These are phyloP conservation scores for Monomorium pharaonis DNA, from an alignment of 1,140 invertebrate species.

Conservation along the genomic window DNA sequence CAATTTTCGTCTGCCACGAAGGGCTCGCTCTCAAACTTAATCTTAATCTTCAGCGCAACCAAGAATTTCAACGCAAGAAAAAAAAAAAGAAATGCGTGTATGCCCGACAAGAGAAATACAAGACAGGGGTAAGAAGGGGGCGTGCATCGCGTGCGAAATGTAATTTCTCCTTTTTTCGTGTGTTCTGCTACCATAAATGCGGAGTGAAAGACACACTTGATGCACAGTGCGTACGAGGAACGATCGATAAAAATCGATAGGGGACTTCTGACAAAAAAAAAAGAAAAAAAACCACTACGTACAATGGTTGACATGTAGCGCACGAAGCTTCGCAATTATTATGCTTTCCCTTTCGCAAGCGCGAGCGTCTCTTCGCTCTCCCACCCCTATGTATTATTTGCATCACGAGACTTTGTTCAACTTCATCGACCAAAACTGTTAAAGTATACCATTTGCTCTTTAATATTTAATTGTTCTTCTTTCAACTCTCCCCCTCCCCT, in stretches of 20 bases:
- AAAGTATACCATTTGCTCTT: conserved; percentile 40
- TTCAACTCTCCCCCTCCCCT: background rate
- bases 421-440: conserved; percentile 49
- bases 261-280: conserved; percentile 41
- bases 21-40: conserved; percentile 4
- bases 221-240: conserved; percentile 9
- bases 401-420: conserved; percentile 46
- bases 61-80: conserved; percentile 30
- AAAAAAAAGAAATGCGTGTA: background rate
- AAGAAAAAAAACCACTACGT: conserved; percentile 24
- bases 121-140: background rate
- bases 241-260: conserved; percentile 46
- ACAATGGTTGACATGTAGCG: conserved; percentile 36
- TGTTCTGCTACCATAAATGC: background rate
- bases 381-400: conserved; percentile 49
- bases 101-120: background rate
- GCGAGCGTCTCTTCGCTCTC: conserved; percentile 2
- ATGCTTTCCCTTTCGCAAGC: conserved; percentile 14
- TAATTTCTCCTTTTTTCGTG: conserved; percentile 56
- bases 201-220: background rate
- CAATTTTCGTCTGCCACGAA: background rate
- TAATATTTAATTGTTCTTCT: conserved; percentile 42
- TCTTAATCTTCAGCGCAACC: background rate
- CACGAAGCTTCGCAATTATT: conserved; percentile 58
- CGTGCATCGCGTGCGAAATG: conserved; percentile 46